These are phyloP conservation scores for Agrotis exclamationis DNA, from an alignment of 2,888 invertebrate species.

Conservation along the genomic window DNA sequence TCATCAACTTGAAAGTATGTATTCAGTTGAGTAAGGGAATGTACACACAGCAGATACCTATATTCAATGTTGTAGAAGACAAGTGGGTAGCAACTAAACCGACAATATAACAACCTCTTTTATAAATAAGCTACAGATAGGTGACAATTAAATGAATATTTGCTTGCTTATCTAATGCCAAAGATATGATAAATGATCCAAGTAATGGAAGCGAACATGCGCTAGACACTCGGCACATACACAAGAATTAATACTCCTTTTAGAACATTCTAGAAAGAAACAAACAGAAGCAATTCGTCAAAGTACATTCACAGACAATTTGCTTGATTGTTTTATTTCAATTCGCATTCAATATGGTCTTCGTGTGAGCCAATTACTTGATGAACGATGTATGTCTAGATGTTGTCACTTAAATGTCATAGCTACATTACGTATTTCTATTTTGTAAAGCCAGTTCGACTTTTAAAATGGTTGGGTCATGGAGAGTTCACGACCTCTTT, in stretches of 20 bases:
- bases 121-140: not conserved
- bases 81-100: not conserved
- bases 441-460: slow-evolving; percentile 13
- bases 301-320: slow-evolving; percentile 53
- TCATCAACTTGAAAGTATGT: slow-evolving; percentile 4
- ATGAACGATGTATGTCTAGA: slow-evolving; percentile 60
- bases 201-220: slow-evolving; percentile 14
- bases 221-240: not conserved
- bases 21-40: slow-evolving; percentile 2
- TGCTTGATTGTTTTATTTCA: slow-evolving; percentile 63
- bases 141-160: slow-evolving; percentile 26
- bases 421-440: slow-evolving; percentile 46
- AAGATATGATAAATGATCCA: slow-evolving; percentile 26
- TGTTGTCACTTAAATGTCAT: slow-evolving; percentile 50
- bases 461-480: slow-evolving; percentile 49
- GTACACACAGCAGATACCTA: not conserved
- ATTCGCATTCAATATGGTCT: slow-evolving; percentile 57
- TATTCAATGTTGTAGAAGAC: not conserved
- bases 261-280: slow-evolving; percentile 36
- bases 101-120: not conserved
- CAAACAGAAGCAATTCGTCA: slow-evolving; percentile 32
- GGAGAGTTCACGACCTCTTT: slow-evolving; percentile 17
- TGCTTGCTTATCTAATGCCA: slow-evolving; percentile 16
- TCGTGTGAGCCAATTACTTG: slow-evolving; percentile 56
- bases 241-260: slow-evolving; percentile 13